These are phyloP conservation scores for Autographa gamma DNA, from an alignment of 2,888 invertebrate species.

Conservation along the genomic window DNA sequence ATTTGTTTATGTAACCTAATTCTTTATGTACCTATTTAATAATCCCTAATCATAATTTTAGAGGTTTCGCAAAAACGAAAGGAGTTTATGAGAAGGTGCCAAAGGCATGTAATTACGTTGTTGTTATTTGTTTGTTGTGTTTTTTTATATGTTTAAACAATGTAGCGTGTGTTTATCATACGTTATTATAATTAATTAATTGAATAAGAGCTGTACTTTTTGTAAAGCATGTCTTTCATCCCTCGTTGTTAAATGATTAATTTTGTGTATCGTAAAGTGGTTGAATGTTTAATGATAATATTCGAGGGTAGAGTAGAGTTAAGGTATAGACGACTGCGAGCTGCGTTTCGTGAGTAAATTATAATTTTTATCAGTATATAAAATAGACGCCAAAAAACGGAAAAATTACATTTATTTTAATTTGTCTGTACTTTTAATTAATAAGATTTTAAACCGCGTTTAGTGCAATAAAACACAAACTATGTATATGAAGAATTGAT, in stretches of 20 bases:
- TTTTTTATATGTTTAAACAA: slow-evolving; percentile 57
- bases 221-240: slow-evolving; percentile 79
- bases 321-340: slow-evolving; percentile 29
- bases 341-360: slow-evolving; percentile 6
- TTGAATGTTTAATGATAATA: not conserved
- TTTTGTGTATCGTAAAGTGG: slow-evolving; percentile 29
- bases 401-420: too few relatives aligned
- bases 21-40: slow-evolving; percentile 75
- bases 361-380: too few relatives aligned
- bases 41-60: slow-evolving; percentile 82
- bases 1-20: slow-evolving; percentile 71
- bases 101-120: slow-evolving; percentile 58
- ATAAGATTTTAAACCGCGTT: too few relatives aligned
- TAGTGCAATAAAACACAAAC: too few relatives aligned
- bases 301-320: not conserved
- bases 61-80: slow-evolving; percentile 88
- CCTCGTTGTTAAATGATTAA: slow-evolving; percentile 71
- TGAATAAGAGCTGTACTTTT: slow-evolving; percentile 83
- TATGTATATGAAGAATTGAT: too few relatives aligned
- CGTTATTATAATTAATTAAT: slow-evolving; percentile 51
- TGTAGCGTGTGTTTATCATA: slow-evolving; percentile 56
- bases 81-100: slow-evolving; percentile 55
- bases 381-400: too few relatives aligned
- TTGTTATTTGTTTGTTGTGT: slow-evolving; percentile 57
- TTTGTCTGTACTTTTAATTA: too few relatives aligned